Evolutionary conservation across 1,140 invertebrate species (phyloP), one percentile per base, ranked within the genome.

Genomic region (Aradophagus sp.): DNA sequence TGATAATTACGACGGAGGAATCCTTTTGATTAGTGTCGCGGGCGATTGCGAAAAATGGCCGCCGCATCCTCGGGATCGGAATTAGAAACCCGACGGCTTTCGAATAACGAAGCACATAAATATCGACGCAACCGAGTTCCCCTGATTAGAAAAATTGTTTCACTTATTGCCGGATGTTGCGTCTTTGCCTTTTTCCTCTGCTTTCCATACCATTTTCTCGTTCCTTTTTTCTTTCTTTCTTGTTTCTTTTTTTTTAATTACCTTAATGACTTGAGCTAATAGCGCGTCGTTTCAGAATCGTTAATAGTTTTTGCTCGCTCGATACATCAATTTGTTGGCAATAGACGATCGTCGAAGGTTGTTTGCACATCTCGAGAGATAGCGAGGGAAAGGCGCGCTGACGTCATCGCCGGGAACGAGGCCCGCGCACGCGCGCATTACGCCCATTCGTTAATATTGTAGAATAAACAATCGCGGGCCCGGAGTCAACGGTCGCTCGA

Each of bases 381-480:
- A 31, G 15, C 73, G 77, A 81, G 80, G 75, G 82, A 83, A 85
- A 84, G 81, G 78, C 77, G 29, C 26, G 39, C 27, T 83, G 81
- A 83, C 83, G 82, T 84, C 81, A 84, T 36, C 55, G n/a, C 8
- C 41, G n/a, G 62, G 75, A 84, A 84, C 74, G 81, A 84, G 83
- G 81, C 78, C 82, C 29, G 15, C 32, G 16, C 34, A 16, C 13
- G 41, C 11, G 4, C 17, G 12, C 29, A 47, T 45, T 16, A 27
- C 41, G 29, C 6, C 27, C 20, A 48, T 58, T 42, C 14, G 29
- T 44, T 32, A 58, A 36, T 50, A 47, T 42, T 50, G 31, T 52
- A 36, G 36, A 56, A 62, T 26, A 55, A 61, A 55, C 20, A 68
- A 11, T 39, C 34, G 15, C 50, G 2, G 10, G 17, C 15, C 13